A percentile compares a stretch with the other conserved stretches of the same genome.
Evolutionary conservation across 2,113 vertebrate species (phyloP).

Genomic region (Perca flavescens): DNA sequence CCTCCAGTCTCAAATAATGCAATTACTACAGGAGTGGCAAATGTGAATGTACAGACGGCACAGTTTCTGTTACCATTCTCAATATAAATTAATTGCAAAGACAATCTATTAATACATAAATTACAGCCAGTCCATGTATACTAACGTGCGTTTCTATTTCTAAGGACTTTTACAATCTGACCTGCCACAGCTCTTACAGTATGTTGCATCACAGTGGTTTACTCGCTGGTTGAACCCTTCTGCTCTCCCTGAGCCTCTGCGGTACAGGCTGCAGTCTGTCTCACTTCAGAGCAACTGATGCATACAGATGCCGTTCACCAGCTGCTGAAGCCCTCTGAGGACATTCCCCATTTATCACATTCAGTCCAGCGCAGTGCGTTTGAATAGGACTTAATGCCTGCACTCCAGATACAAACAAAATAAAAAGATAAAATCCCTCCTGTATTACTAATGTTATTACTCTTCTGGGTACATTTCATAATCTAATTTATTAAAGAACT

Average conservation of each 20-base stretch:
- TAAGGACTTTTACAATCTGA: neutral
- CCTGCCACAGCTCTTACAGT: constrained; percentile 57
- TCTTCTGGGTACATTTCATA: neutral
- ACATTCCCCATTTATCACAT: constrained; percentile 55
- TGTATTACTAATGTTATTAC: neutral
- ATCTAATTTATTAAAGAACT: constrained; percentile 8
- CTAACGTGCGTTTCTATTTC: neutral
- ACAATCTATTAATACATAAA: constrained; percentile 9
- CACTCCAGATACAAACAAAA: constrained; percentile 14
- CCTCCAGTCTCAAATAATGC: neutral
- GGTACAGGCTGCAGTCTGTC: constrained; percentile 69
- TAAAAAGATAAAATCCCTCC: constrained; percentile 4
- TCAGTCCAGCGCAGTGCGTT: constrained; percentile 32
- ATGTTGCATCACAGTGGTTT: constrained; percentile 77
- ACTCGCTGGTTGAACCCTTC: constrained; percentile 37
- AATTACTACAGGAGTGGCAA: neutral
- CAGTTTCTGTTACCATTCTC: neutral
- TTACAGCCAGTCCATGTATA: neutral
- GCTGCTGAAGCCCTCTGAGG: constrained; percentile 54
- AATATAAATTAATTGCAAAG: neutral
- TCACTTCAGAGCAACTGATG: constrained; percentile 64
- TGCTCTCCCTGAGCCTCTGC: constrained; percentile 61
- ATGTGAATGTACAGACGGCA: neutral
- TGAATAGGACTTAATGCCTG: constrained; percentile 27
- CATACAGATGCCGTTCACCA: constrained; percentile 71